phyloP scores from a whole-genome alignment of 2,797 vertebrate genomes.

The Anas capensis region DNA sequence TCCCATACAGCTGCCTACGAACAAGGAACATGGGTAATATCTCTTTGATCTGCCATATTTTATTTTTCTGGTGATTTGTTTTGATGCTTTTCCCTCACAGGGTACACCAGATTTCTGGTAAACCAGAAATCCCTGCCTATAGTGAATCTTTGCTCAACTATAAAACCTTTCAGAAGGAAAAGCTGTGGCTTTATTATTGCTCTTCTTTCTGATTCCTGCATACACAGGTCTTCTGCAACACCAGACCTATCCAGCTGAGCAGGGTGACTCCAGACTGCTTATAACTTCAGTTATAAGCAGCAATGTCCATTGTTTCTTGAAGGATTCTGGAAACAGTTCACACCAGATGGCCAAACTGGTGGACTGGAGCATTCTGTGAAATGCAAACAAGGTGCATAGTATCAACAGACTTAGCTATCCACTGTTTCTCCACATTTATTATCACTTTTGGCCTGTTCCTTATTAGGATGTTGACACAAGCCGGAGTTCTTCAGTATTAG shows the following conservation, averaged over 20 bases:
- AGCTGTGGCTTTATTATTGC: no score
- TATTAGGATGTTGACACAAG: not conserved
- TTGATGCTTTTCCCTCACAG: not conserved
- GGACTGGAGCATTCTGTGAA: not conserved
- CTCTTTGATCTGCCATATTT: not conserved
- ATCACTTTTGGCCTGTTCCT: not conserved
- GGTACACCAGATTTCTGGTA: not conserved
- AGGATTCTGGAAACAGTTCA: not conserved
- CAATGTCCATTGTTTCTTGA: not conserved
- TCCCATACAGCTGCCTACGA: not conserved
- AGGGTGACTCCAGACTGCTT: not conserved
- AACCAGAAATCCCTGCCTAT: not conserved
- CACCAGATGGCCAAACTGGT: not conserved
- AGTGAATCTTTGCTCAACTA: not conserved
- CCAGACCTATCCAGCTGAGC: accelerated
- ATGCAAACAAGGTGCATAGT: not conserved
- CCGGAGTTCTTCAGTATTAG: not conserved
- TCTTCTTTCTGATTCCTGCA: not conserved
- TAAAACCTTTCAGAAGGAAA: not conserved
- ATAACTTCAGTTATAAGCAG: not conserved
- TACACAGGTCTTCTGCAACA: not conserved
- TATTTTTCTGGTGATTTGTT: not conserved
- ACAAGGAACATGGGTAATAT: not conserved
- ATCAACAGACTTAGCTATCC: not conserved
- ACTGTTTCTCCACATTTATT: not conserved